Evolutionary conservation across 1,140 invertebrate species (phyloP), one percentile per base, ranked within the genome.

Genomic region (Drosophila melanica): DNA sequence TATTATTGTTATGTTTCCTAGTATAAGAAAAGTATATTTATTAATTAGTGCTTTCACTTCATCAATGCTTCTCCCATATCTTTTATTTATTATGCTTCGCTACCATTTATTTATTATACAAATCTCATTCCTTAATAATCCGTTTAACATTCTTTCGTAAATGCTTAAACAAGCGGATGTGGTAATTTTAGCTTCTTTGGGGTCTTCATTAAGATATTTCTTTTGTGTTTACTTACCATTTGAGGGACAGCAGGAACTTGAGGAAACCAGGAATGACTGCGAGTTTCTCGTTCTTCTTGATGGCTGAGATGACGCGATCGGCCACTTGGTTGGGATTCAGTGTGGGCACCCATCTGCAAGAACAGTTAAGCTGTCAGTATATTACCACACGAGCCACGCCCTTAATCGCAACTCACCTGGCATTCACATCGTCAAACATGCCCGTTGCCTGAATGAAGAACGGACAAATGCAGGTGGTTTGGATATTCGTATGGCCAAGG

Each of bases 361-460:
- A 45, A 41, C 62, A 81, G 47, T 75, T 72, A 67, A 81, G 60
- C 57, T 65, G 80, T 81, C 74, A 80, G 66, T 63, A 23, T 66
- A 44, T 8, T 37, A 44, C 33, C 37, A 45, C 47, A 33, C 8
- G 12, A 12, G 50, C 9, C 6, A 55, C 41, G 48, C 55, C 62
- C 62, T 16, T 71, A 33, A 60, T 42, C 39, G 35, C 8, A 54
- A 71, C 92, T 93, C 92, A 97, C 96, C 95, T 96, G 70, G 96
- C 95, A 82, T 95, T 93, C 23, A 97, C 96, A 69, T 98, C 96
- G 20, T 96, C 95, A 81, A 99, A 99, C 98, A 99, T 98, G 70
- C 98, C 98, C 7, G 98, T 99, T 18, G 94, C 93, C 66, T 97
- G 95, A 66, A 99, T 98, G 91, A 97, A 98, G 93, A 96, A 99